Evolutionary conservation across 2,113 vertebrate species (phyloP), one percentile per base, ranked within the genome.

Genomic region (Acinonyx jubatus): DNA sequence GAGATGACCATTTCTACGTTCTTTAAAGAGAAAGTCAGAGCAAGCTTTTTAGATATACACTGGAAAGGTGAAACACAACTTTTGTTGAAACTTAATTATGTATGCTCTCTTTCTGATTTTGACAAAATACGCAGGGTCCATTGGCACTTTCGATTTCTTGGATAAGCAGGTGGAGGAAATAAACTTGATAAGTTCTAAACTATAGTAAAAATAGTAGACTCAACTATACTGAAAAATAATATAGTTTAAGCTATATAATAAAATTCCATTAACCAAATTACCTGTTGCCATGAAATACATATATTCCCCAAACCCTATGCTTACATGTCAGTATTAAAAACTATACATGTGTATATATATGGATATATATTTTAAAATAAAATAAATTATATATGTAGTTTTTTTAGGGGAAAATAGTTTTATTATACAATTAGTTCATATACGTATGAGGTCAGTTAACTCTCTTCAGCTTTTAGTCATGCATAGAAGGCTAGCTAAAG

Each of bases 381-480:
- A 82, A 90, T 19, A 78, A 38, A 45, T 45, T 38, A 52, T 81
- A 27, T 61, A 45, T 21, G 81, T 41, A 86, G 16, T 4, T 91
- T 66, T 66, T 50, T 87, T n/a, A 78, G 45, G 69, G 85, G 41
- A 89, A 93, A 89, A 38, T 7, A n/a, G 33, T 48, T 86, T 81
- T 94, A 82, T 90, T 85, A 36, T 88, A 92, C 86, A 92, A 80
- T 96, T 95, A 81, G 36, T 97, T 98, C 61, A 82, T 91, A 27
- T 89, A 96, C 55, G 85, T 95, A 66, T 92, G 80, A 97, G 88
- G 90, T 96, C 94, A 96, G 84, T 96, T 98, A 96, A 94, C 81
- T 93, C 71, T 79, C n/a, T 97, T 95, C 55, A 91, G 71, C 41
- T 91, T 98, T 96, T 96, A 96, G 87, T 95, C 69, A 91, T 79